Percentiles rank a stretch among this genome's conserved stretches.
Conservation (phyloP, 2,113 vertebrate genomes). For the Larimichthys polyactis region DNA sequence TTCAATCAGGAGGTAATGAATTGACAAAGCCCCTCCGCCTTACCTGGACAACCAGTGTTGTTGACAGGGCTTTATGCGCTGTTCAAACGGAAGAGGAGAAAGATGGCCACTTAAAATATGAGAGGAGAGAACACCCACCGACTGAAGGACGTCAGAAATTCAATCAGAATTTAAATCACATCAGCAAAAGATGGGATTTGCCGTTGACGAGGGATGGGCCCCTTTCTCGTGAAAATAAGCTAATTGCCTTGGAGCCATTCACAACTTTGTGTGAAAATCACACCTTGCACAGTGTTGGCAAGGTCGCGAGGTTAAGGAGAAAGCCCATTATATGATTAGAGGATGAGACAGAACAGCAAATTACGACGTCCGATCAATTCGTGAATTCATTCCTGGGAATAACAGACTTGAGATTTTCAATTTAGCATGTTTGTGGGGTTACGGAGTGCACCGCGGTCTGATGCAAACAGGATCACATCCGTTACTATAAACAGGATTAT, state of each 20-base stretch:
- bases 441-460: constrained; percentile 6
- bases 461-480: constrained; percentile 43
- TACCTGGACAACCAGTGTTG: constrained; percentile 24
- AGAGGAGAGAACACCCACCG: constrained; percentile 45
- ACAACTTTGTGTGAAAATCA: constrained; percentile 56
- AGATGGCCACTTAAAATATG: constrained; percentile 57
- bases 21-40: constrained; percentile 17
- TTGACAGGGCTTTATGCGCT: constrained; percentile 38
- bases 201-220: constrained; percentile 21
- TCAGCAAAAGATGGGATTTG: constrained; percentile 78
- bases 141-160: constrained; percentile 81
- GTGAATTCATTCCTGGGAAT: constrained; percentile 58
- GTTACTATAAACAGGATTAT: constrained; percentile 65
- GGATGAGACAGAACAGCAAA: constrained; percentile 53
- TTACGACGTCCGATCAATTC: constrained; percentile 66
- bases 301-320: constrained; percentile 74
- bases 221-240: constrained; percentile 71
- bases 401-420: constrained; percentile 25
- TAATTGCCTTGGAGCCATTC: constrained; percentile 76
- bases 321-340: constrained; percentile 76
- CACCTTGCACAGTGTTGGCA: constrained; percentile 44
- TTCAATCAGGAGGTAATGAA: constrained; percentile 46
- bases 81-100: constrained; percentile 34
- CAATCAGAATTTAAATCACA: constrained; percentile 85
- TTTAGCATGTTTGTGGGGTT: constrained; percentile 47